Evolutionary conservation across 2,888 invertebrate species (phyloP).

Genomic region (Eupithecia subumbrata): DNA sequence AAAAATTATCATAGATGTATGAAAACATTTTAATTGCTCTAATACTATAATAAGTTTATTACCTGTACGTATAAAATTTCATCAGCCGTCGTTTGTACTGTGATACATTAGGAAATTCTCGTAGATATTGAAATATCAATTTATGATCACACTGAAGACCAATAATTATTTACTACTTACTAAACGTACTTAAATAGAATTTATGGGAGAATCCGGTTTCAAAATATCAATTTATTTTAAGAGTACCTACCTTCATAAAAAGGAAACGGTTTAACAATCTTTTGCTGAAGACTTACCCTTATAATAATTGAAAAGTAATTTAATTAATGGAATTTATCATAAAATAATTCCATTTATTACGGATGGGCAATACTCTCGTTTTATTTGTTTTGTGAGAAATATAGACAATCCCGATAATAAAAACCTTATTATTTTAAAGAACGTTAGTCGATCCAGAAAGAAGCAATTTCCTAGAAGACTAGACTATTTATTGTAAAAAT

Average conservation of each 20-base stretch:
- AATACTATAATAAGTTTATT: neutral
- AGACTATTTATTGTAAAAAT: too few relatives aligned
- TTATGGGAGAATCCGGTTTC: neutral
- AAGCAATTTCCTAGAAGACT: neutral
- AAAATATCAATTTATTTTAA: neutral
- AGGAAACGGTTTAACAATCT: neutral
- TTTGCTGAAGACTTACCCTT: neutral
- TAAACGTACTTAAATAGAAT: neutral
- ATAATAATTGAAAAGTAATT: too few relatives aligned
- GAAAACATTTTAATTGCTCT: neutral
- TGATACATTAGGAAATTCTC: neutral
- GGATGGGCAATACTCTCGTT: neutral
- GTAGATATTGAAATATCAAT: neutral
- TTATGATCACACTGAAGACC: neutral
- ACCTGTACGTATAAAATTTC: neutral
- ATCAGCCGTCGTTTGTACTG: neutral
- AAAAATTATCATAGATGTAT: neutral
- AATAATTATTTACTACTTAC: conserved; percentile 1
- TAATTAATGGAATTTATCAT: too few relatives aligned
- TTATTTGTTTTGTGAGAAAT: neutral
- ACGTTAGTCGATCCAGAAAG: too few relatives aligned
- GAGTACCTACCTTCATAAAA: neutral
- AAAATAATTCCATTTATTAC: neutral
- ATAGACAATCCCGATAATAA: neutral
- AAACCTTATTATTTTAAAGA: too few relatives aligned